A percentile compares a stretch with the other conserved stretches of the same genome.
Conservation (phyloP, 2,797 vertebrate genomes). For the Crotalus adamanteus region DNA sequence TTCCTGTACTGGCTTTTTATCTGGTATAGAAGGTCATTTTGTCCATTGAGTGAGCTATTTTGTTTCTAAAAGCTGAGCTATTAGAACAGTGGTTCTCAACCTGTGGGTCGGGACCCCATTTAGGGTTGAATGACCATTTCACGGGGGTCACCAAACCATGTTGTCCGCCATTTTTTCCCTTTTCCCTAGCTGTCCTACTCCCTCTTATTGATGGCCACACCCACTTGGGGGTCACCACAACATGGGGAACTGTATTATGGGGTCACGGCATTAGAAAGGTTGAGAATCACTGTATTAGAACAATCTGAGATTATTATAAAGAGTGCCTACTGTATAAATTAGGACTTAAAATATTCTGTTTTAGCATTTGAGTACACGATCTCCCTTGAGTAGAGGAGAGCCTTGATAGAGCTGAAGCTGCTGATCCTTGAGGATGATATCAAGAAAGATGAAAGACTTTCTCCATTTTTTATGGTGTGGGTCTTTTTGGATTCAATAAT, state of each 20-base stretch:
- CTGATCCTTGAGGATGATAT: neutral
- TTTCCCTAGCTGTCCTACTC: too few relatives aligned
- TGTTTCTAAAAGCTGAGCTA: neutral
- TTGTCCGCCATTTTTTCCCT: too few relatives aligned
- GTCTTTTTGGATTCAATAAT: neutral
- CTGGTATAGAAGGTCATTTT: neutral
- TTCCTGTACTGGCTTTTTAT: neutral
- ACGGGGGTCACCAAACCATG: too few relatives aligned
- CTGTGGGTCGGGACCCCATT: too few relatives aligned
- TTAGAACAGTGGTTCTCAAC: neutral
- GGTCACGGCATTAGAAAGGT: too few relatives aligned
- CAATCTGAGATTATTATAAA: neutral
- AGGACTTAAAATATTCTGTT: neutral
- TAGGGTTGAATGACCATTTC: too few relatives aligned
- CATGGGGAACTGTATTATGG: too few relatives aligned
- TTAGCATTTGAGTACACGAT: neutral
- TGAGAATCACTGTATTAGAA: neutral
- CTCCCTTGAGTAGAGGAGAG: neutral
- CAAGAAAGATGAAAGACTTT: neutral
- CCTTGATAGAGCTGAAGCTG: neutral
- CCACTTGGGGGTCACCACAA: too few relatives aligned
- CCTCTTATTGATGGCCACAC: too few relatives aligned
- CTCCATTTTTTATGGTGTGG: neutral
- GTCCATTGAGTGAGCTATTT: neutral
- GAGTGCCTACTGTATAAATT: neutral